These are phyloP conservation scores for Meandrina meandrites DNA, from an alignment of 92 coral and sea anemone species.

Conservation along the genomic window DNA sequence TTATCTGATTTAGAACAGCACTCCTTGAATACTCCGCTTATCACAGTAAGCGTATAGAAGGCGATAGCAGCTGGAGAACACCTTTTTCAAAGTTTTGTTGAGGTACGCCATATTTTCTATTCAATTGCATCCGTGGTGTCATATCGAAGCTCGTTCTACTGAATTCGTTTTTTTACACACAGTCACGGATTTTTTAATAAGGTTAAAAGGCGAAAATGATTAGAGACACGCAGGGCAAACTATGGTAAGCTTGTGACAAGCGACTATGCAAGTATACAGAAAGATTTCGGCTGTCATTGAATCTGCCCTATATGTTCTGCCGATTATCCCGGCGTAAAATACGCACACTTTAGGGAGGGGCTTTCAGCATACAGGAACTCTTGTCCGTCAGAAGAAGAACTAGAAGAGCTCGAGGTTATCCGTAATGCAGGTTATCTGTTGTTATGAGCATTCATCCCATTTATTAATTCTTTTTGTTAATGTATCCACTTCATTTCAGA, in stretches of 20 bases:
- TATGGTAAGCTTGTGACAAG: background rate
- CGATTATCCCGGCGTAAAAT: background rate
- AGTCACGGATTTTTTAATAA: background rate
- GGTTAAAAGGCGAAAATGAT: background rate
- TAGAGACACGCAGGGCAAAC: background rate
- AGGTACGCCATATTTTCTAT: background rate
- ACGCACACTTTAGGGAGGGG: background rate
- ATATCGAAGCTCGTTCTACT: no score
- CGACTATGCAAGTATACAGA: background rate
- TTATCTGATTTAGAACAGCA: background rate
- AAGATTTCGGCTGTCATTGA: background rate
- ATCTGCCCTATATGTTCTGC: background rate
- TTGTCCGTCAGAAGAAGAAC: background rate
- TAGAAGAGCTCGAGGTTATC: no score
- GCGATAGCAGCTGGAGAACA: background rate
- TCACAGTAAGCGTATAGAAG: background rate
- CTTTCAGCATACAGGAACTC: background rate
- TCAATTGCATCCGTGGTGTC: background rate
- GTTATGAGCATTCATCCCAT: background rate
- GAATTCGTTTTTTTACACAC: background rate
- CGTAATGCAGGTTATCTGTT: background rate
- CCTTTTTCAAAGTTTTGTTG: background rate
- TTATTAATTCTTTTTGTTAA: background rate
- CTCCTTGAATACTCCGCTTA: constrained; percentile 9
- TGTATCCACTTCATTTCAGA: background rate